phyloP scores from a whole-genome alignment of 2,113 vertebrate genomes.

The Gorsachius goisagi region DNA sequence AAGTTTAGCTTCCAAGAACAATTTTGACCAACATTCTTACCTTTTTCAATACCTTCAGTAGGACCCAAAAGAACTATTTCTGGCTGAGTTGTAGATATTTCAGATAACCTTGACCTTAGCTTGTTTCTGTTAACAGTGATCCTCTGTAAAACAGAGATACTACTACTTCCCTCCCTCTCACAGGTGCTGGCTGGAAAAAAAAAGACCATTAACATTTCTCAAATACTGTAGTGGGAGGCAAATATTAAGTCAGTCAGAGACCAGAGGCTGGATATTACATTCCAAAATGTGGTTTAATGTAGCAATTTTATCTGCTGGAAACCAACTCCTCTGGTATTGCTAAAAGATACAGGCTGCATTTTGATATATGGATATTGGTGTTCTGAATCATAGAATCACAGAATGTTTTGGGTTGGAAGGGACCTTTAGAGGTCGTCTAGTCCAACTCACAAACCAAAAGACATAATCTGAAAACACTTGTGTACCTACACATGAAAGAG shows the following conservation, averaged over 20 bases:
- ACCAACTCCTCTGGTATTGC: not conserved
- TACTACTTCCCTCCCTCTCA: not conserved
- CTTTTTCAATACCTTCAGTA: not conserved
- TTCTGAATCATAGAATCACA: not conserved
- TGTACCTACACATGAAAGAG: not conserved
- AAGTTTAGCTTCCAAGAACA: not conserved
- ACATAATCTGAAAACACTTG: not conserved
- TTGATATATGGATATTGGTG: not conserved
- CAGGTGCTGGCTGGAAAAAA: not conserved
- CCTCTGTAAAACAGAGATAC: not conserved
- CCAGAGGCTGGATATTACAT: not conserved
- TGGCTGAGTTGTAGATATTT: not conserved
- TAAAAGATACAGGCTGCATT: not conserved
- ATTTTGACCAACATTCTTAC: not conserved
- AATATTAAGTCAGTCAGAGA: not conserved
- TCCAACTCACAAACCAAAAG: not conserved
- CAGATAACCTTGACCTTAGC: slow-evolving; percentile 17
- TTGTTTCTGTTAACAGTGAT: not conserved
- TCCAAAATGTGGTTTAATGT: not conserved
- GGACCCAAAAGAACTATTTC: not conserved
- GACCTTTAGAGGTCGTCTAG: too few species aligned
- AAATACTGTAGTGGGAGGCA: not conserved
- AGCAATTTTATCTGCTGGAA: not conserved
- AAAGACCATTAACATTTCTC: not conserved
- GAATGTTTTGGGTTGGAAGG: too few species aligned